Evolutionary conservation across 2,797 vertebrate genomes (phyloP), one percentile per base, ranked within the genome.

Genomic region (Phataginus tetradactyla): DNA sequence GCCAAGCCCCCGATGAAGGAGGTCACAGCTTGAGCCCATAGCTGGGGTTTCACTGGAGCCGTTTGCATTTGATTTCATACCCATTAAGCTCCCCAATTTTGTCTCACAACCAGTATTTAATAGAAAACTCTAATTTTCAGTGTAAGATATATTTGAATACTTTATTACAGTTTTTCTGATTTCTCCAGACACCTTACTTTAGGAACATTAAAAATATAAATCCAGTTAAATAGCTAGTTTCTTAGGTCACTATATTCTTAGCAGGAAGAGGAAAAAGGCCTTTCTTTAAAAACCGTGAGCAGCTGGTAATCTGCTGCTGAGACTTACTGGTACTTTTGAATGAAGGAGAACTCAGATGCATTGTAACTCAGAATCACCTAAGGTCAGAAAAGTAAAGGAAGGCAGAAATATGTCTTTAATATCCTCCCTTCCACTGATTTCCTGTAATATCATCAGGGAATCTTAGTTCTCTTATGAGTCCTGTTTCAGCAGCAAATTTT

Each of bases 181-280:
- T 63, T 86, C 71, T 91, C 66, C 80, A 80, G 59, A 61, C 20
- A 80, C 23, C 9, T 92, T 89, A 34, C 61, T 91, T 88, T 66
- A 92, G 42, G 51, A 95, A 80, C 64, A 86, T 86, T 71, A 69
- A 92, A 90, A 86, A 94, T 77, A 77, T 45, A 74, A 86, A 57
- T 32, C 55, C 74, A 86, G 21, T 89, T n/a, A 95, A 75, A 68
- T 21, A 77, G 21, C 32, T 15, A 61, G n/a, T 95, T 86, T 95
- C 59, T 94, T 91, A 51, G 6, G 10, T 64, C 79, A 23, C 74
- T 88, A 4, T 88, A 68, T 66, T 93, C 51, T 91, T 63, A 81
- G 27, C 15, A 86, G 34, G 18, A 91, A 86, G 69, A 66, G 42
- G 37, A 39, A 51, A 90, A 86, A 55, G 4, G 37, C 7, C 32